Evolutionary conservation across 2,797 vertebrate genomes (phyloP), one percentile per base, ranked within the genome.

Genomic region (Tarsius wallacei): DNA sequence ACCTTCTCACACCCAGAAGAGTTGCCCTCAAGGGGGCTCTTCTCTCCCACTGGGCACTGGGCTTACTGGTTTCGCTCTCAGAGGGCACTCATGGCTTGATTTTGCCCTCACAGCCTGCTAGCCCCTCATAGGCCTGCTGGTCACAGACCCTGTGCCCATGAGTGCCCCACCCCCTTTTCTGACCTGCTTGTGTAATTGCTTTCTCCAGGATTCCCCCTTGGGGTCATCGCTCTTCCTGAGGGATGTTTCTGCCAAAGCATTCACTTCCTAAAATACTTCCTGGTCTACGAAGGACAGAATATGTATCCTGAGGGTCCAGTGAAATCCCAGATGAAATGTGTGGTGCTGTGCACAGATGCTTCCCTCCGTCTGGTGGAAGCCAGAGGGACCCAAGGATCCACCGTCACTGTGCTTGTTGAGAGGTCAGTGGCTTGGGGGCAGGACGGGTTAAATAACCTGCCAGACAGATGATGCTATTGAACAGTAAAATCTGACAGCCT

Each of bases 321-420:
- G 47, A 63, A 42, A 59, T 96, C 98, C 49, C 94, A 97, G 1
- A 88, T 99, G 59, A 97, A 98, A 83, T 98, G 99, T 61, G 96
- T 99, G 42, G 98, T 99, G 87, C 87, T 99, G 7, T 99, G 99
- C 97, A 99, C 99, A 66, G 98, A 99, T 84, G 98, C 99, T 68
- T 98, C 98, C 11, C 98, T 99, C 47, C 98, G 99, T 61, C 97
- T 99, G 36, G 83, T 99, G 89, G 98, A 98, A 49, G 97, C 98
- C 84, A 95, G 96, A 0, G 82, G 81, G 90, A 87, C 97, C 0
- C 82, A 74, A 7, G 97, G 96, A 51, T 94, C 98, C 96, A 97
- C 92, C 96, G 31, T 96, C 93, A 59, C 0, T 0, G 97, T 98
- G 63, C 97, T 99, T 64, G 91, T 96, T 71, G 98, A 99, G 94